A percentile compares a stretch with the other conserved stretches of the same genome.
Evolutionary conservation across 2,113 vertebrate species (phyloP).

Genomic region (Atlantisia rogersi): DNA sequence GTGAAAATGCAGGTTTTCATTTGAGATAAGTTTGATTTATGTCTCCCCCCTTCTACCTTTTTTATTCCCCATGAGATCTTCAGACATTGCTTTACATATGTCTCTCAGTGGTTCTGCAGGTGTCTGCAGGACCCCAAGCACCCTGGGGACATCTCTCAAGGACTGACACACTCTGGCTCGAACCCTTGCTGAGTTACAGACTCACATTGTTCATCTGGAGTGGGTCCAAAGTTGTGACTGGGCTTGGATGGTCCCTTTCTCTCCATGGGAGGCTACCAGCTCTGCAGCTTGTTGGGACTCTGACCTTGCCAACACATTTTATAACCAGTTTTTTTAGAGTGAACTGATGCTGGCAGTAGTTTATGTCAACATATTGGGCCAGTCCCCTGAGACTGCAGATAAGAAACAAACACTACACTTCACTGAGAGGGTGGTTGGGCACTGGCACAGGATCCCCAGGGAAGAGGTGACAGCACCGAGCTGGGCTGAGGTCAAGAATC

Average conservation of each 20-base stretch:
- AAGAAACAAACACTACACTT: constrained; percentile 55
- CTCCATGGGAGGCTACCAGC: not conserved
- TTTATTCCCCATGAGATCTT: not conserved
- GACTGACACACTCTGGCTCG: not conserved
- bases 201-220: not conserved
- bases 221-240: not conserved
- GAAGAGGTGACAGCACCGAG: too few species aligned
- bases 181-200: not conserved
- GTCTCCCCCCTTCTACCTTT: not conserved
- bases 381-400: constrained; percentile 56
- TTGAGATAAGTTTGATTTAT: not conserved
- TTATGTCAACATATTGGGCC: constrained; percentile 57
- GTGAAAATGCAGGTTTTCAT: not conserved
- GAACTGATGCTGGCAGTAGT: constrained; percentile 62
- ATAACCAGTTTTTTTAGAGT: not conserved
- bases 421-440: too few species aligned
- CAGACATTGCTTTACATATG: not conserved
- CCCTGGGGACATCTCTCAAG: rapidly evolving
- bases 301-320: constrained; percentile 42
- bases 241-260: not conserved
- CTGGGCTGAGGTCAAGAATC: too few species aligned
- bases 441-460: too few species aligned
- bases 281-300: not conserved
- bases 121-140: not conserved
- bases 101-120: not conserved